Evolutionary conservation across 2,113 vertebrate species (phyloP).

Genomic region (Ginglymostoma cirratum): DNA sequence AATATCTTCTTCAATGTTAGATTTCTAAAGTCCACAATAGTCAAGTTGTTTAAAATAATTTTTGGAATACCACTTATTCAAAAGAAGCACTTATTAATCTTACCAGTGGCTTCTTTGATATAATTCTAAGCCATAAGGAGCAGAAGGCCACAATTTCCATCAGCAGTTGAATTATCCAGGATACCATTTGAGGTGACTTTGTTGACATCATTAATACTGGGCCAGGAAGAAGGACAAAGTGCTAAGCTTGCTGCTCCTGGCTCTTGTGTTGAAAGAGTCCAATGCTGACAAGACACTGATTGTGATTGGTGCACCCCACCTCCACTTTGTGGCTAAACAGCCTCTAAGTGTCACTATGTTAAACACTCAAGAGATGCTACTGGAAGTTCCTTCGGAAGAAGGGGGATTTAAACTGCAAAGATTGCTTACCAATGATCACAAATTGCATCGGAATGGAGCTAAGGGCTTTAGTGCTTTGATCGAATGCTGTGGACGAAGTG

Average conservation of each 20-base stretch:
- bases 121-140: not conserved
- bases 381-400: not conserved
- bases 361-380: not conserved
- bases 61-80: not conserved
- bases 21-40: not conserved
- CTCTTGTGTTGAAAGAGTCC: not conserved
- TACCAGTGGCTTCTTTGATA: not conserved
- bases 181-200: not conserved
- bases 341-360: not conserved
- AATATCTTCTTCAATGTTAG: not conserved
- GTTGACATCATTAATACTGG: not conserved
- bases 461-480: not conserved
- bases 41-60: not conserved
- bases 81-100: not conserved
- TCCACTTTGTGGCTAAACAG: not conserved
- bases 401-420: not conserved
- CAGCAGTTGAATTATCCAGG: not conserved
- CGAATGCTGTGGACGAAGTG: not conserved
- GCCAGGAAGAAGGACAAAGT: no score
- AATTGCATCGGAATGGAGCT: slow-evolving; percentile 37
- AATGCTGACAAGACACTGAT: not conserved
- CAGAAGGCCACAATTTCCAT: not conserved
- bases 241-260: not conserved
- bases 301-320: not conserved
- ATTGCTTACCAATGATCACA: slow-evolving; percentile 10